Evolutionary conservation across 2,113 vertebrate genomes (phyloP).

Genomic region (Microtus oregoni): DNA sequence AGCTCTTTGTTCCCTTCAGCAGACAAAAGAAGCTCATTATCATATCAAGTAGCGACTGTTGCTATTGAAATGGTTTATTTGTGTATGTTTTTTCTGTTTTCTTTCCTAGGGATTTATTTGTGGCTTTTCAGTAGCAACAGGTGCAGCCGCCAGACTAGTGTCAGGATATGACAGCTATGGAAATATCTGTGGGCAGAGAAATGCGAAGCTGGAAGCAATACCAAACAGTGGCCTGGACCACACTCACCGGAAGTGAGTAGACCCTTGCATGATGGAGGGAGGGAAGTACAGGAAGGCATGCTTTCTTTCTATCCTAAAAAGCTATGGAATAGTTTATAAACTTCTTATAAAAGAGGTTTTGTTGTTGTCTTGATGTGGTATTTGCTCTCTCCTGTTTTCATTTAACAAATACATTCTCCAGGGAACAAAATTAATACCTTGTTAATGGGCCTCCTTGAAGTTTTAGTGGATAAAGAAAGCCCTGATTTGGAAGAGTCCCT

Average conservation of each 20-base stretch:
- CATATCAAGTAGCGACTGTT: constrained; percentile 78
- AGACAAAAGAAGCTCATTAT: constrained; percentile 76
- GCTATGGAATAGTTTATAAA: constrained; percentile 3
- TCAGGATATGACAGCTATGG: constrained; percentile 99
- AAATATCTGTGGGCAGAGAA: constrained; percentile 97
- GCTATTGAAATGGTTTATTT: constrained; percentile 82
- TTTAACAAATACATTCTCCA: constrained; percentile 39
- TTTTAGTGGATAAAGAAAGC: constrained; percentile 44
- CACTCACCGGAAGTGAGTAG: constrained; percentile 95
- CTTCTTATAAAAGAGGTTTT: background rate
- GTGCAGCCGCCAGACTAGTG: constrained; percentile 95
- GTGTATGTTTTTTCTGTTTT: constrained; percentile 76
- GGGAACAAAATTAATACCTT: constrained; percentile 49
- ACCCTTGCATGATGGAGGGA: constrained; percentile 1
- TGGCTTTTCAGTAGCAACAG: constrained; percentile 96
- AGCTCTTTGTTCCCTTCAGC: constrained; percentile 67
- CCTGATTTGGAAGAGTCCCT: constrained; percentile 23
- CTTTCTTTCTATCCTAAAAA: constrained; percentile 23
- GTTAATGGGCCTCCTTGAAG: background rate
- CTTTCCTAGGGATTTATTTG: constrained; percentile 95
- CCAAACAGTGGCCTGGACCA: constrained; percentile 95
- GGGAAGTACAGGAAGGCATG: background rate
- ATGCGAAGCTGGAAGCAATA: constrained; percentile 92
- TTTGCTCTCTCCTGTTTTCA: constrained; percentile 50
- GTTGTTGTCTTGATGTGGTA: background rate